Base-by-base conservation (phyloP, 2,113 vertebrate genomes). In the Pluvianellus socialis region DNA sequence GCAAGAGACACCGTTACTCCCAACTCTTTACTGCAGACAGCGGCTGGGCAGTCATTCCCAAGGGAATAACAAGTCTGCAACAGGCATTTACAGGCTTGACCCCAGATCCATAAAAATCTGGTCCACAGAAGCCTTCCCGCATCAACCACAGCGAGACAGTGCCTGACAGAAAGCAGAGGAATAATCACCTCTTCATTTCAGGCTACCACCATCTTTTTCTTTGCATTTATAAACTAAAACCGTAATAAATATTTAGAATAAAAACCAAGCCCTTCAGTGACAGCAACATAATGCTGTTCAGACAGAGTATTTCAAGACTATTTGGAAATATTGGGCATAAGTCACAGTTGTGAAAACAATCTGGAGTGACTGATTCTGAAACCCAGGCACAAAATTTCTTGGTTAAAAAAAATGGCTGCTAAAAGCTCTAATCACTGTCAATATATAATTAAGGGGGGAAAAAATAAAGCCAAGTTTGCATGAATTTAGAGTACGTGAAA, bases 11-110 rank as follows among this genome's bases (percentile, higher is more conserved):
- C 9, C 0, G 1, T 3, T 45, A 26, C 11, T 76, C 79, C 66
- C 4, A 1, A 19, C 61, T 33, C 61, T 19, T 7, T 15, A 27
- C 14, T n/a, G 47, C 70, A 67, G 4, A 1, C 0, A 3, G 75
- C 35, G 79, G 56, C 38, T 30, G 52, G 22, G 33, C 44, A 38
- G 30, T 12, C 32, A 82, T 32, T 50, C 71, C 66, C 62, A 32
- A 27, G 19, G 79, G 55, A 79, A 12, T 24, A 77, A 27, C 12
- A 71, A 59, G 17, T 52, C 30, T 72, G 59, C 53, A 70, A 33
- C 6, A 9, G 33, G 9, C 7, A 55, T 58, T 66, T 56, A 32
- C 42, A 85, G 44, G 40, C 23, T 63, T 22, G 14, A 74, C 3
- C 27, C 18, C 63, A 70, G 33, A 73, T 27, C 33, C 24, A 32